These are phyloP conservation scores for Odocoileus hemionus DNA, from an alignment of 2,113 vertebrate species.

Conservation along the genomic window DNA sequence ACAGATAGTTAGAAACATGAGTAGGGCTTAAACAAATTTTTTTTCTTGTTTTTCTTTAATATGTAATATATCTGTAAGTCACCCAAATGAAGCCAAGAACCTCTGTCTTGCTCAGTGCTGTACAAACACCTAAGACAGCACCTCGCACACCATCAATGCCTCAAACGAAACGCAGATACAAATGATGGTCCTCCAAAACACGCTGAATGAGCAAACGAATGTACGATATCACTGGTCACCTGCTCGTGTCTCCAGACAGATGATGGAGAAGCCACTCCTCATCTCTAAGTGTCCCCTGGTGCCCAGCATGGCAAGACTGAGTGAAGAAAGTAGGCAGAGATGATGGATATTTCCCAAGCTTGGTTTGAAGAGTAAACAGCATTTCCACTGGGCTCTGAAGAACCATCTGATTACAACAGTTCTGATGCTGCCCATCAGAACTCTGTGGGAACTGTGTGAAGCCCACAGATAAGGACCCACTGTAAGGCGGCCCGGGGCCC, in stretches of 20 bases:
- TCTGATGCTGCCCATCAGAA: not conserved
- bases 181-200: not conserved
- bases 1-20: not conserved
- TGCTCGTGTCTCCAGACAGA: not conserved
- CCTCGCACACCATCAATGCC: not conserved
- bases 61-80: not conserved
- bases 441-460: not conserved
- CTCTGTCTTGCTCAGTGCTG: not conserved
- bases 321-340: not conserved
- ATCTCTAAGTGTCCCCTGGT: not conserved
- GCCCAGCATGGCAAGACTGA: not conserved
- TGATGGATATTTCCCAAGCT: not conserved
- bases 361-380: not conserved
- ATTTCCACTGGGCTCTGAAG: not conserved
- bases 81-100: not conserved
- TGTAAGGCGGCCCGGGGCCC: accelerated
- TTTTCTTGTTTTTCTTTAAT: not conserved
- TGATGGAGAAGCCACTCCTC: not conserved
- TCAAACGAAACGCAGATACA: not conserved
- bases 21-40: not conserved
- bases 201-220: not conserved
- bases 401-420: not conserved
- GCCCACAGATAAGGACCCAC: not conserved
- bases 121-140: not conserved
- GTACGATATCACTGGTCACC: not conserved